Base-by-base conservation (phyloP, 2,113 vertebrate species). In the Phrynosoma platyrhinos region DNA sequence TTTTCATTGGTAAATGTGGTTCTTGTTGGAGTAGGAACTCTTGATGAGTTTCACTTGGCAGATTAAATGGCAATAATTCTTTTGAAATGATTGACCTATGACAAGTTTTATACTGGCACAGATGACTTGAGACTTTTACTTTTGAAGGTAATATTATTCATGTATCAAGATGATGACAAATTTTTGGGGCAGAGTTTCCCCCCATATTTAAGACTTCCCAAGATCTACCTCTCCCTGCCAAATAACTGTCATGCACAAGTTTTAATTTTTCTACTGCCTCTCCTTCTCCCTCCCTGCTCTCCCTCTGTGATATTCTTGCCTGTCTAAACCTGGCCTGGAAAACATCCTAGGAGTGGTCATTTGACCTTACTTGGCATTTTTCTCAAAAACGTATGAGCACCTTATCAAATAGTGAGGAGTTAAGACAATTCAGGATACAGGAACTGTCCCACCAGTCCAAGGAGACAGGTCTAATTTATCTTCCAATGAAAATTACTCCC, bases 391-490 rank as follows among this genome's bases (percentile, higher is more conserved):
- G 79, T 36, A 52, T 1, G 0, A 90, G 16, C 25, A 40, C 21
- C 82, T 95, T 96, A 97, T 96, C 94, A 91, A 14, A 69, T 68
- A 30, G 0, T 1, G 9, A 95, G 90, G 86, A 94, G 91, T 42
- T 62, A 62, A 90, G 91, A 85, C 58, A 84, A 0, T 2, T 64
- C 2, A 25, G 89, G 93, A 92, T 94, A 89, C 88, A 91, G 90
- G 88, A 84, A 91, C 92, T 93, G 88, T 94, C 94, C 92, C 92
- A 90, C 94, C 89, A 86, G 91, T 86, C 87, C 25, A 0, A 76
- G 89, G 83, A 95, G 94, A 88, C 93, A 84, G 84, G 84, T 87
- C 81, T 88, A 82, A 84, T 92, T 96, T 96, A 96, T 96, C 94
- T 95, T 83, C 74, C 20, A 13, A 81, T 87, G 85, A 87, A 87